Evolutionary conservation across 2,113 vertebrate species (phyloP).

Genomic region (Pogonocichla stellata): DNA sequence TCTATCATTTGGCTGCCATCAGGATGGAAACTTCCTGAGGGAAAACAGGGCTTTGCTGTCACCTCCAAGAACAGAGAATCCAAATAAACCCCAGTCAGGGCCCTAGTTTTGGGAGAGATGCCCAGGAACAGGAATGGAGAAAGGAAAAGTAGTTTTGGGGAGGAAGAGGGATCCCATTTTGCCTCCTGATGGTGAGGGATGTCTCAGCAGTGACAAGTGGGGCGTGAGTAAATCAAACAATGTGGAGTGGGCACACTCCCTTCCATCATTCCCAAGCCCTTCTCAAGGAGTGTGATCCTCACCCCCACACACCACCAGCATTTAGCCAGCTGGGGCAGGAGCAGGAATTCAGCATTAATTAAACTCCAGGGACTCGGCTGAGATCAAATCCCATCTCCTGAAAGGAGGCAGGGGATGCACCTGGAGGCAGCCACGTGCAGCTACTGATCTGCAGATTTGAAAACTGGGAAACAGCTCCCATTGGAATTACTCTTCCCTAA

Average conservation of each 20-base stretch:
- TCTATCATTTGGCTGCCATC: background rate
- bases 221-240: background rate
- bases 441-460: constrained; percentile 37
- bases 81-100: rapidly evolving
- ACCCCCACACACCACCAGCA: background rate
- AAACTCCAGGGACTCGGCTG: background rate
- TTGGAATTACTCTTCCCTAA: constrained; percentile 4
- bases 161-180: background rate
- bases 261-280: background rate
- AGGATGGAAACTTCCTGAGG: background rate
- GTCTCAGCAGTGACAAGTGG: rapidly evolving
- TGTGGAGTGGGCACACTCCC: background rate
- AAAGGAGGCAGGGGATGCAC: background rate
- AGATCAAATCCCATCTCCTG: constrained; percentile 27
- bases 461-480: constrained; percentile 7
- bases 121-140: background rate
- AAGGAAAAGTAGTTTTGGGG: background rate
- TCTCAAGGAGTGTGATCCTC: background rate
- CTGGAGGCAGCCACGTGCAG: background rate
- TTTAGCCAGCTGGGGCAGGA: background rate
- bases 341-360: constrained; percentile 23
- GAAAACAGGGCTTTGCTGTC: background rate
- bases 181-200: background rate
- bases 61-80: background rate
- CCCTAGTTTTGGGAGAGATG: background rate